Evolutionary conservation across 2,888 invertebrate genomes (phyloP).

Genomic region (Norana najaformis): DNA sequence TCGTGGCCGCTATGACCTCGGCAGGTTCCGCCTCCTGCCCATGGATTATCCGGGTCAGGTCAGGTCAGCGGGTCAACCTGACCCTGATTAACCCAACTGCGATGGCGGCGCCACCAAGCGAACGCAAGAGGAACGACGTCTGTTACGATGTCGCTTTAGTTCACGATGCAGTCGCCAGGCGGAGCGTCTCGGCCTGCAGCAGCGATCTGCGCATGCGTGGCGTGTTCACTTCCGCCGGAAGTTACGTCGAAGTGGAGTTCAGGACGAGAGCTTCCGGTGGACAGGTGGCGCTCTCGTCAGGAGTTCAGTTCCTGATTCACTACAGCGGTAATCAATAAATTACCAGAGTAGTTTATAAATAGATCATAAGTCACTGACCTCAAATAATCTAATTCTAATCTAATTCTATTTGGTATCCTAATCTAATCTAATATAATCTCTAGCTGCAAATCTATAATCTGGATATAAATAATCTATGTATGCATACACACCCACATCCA

Average conservation of each 20-base stretch:
- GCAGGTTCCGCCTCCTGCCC: conserved; percentile 39
- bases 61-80: conserved; percentile 35
- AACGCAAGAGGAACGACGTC: neutral
- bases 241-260: conserved; percentile 30
- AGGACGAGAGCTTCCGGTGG: neutral
- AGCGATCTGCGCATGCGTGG: conserved; percentile 27
- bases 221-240: conserved; percentile 22
- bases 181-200: conserved; percentile 29
- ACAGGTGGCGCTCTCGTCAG: neutral
- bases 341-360: too few species aligned
- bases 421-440: too few species aligned
- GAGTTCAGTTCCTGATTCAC: conserved; percentile 36
- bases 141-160: conserved; percentile 30
- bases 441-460: too few species aligned
- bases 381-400: neutral
- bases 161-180: neutral
- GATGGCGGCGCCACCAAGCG: neutral
- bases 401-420: too few species aligned
- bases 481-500: too few species aligned
- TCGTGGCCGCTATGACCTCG: conserved; percentile 30
- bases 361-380: too few species aligned
- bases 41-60: conserved; percentile 35
- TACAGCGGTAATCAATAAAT: conserved; percentile 34
- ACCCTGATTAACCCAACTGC: conserved; percentile 27
- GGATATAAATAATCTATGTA: too few species aligned